These are phyloP conservation scores for Bryconaethiops microstoma DNA, from an alignment of 2,797 vertebrate species.

Conservation along the genomic window DNA sequence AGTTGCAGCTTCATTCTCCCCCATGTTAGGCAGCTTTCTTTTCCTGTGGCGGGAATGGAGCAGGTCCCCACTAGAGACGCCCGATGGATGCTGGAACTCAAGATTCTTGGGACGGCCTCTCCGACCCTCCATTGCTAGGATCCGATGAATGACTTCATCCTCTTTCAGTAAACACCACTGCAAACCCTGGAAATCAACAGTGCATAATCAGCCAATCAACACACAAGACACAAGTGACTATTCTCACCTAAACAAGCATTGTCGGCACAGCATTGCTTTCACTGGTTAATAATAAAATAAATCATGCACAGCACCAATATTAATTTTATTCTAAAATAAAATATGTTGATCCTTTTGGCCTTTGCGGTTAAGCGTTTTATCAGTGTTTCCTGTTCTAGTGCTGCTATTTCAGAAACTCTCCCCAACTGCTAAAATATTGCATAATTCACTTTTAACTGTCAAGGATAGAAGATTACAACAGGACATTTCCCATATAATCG, in stretches of 20 bases:
- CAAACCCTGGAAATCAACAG: constrained; percentile 77
- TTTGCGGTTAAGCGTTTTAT: constrained; percentile 19
- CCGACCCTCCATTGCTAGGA: constrained; percentile 89
- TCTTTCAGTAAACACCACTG: constrained; percentile 91
- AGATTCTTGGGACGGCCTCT: constrained; percentile 82
- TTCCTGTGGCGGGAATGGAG: constrained; percentile 76
- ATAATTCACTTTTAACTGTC: constrained; percentile 38
- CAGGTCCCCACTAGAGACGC: constrained; percentile 62
- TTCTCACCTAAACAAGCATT: not conserved
- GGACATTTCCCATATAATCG: not conserved
- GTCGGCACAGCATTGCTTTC: not conserved
- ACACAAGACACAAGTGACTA: not conserved
- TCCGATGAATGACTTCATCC: constrained; percentile 84
- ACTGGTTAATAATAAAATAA: not conserved
- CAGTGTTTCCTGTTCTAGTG: constrained; percentile 35
- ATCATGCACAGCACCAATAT: too few species aligned
- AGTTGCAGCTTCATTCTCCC: constrained; percentile 78
- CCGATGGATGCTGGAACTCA: constrained; percentile 70
- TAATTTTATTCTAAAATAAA: too few species aligned
- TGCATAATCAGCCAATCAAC: not conserved
- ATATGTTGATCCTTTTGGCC: not conserved
- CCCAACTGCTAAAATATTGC: constrained; percentile 30
- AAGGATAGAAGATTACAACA: constrained; percentile 16
- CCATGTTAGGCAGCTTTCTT: constrained; percentile 77
- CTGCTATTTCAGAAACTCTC: constrained; percentile 20